These are phyloP conservation scores for Heliconius cydno DNA, from an alignment of 2,888 invertebrate genomes.

Conservation along the genomic window DNA sequence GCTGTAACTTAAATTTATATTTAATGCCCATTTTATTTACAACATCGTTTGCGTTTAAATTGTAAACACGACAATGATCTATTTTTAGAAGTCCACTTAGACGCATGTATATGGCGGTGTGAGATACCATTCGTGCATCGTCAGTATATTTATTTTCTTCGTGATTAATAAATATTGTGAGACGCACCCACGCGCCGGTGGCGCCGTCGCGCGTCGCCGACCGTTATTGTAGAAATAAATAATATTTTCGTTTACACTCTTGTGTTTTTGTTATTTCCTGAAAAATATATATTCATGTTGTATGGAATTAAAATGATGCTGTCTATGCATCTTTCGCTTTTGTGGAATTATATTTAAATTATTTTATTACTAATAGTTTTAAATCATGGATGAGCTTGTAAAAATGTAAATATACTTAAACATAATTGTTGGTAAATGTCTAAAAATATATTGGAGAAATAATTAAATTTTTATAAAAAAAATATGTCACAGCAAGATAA, in stretches of 20 bases:
- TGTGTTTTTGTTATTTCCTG: constrained; percentile 58
- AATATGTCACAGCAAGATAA: neutral
- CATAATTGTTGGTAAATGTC: neutral
- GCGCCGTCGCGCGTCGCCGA: constrained; percentile 62
- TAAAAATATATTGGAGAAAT: neutral
- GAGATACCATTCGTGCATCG: constrained; percentile 64
- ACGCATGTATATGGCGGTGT: constrained; percentile 70
- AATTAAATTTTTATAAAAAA: too few relatives aligned
- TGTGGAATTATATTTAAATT: neutral
- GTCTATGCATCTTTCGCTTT: neutral
- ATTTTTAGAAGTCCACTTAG: constrained; percentile 73
- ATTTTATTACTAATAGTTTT: neutral
- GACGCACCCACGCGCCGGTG: constrained; percentile 72
- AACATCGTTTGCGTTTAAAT: constrained; percentile 62
- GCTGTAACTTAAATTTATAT: constrained; percentile 73
- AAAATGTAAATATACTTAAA: neutral
- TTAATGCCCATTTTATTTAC: constrained; percentile 72
- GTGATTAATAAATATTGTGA: constrained; percentile 79
- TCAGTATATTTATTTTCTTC: constrained; percentile 76
- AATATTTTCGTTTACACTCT: constrained; percentile 82
- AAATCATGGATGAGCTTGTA: neutral
- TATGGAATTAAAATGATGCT: neutral
- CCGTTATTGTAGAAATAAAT: constrained; percentile 82
- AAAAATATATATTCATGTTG: neutral
- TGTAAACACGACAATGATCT: constrained; percentile 66